Evolutionary conservation across 2,113 vertebrate genomes (phyloP), one percentile per base, ranked within the genome.

Genomic region (Gasterosteus nipponicus): DNA sequence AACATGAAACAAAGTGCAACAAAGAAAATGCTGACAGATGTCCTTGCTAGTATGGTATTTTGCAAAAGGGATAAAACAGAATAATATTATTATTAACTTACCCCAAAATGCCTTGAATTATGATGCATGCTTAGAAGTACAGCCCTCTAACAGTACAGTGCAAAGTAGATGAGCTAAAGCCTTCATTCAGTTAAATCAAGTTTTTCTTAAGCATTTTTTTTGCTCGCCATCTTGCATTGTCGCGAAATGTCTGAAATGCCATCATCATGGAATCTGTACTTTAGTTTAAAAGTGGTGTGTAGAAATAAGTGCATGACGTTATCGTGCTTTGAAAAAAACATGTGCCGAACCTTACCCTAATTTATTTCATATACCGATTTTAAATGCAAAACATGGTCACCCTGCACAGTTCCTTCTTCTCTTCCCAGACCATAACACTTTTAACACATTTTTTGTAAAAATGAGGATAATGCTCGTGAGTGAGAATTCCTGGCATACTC

Each of bases 401-500:
- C 44, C 26, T 44, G 10, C 19, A 22, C 7, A 1, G 39, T 7
- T 72, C 38, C 29, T 42, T 77, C 38, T 44, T 33, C 22, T 57
- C 59, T 76, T 69, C 4, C 16, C 9, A 22, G 38, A 60, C 33
- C 2, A 7, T 38, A 53, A 81, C 64, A 26, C 33, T 22, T 31
- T 26, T 15, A n/a, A 73, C 26, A 63, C 70, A 60, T 77, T 67
- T 71, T 38, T n/a, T 60, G 65, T 35, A n/a, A 11, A 16, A 49
- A 75, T 64, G 29, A 64, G 33, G 68, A 64, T 46, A 70, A 41
- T 60, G 59, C 42, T 59, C 67, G 5, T 72, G 71, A 69, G 54
- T 39, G 46, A 71, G 58, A 64, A 15, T 73, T 78, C 53, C n/a
- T 68, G 76, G 70, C 63, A 41, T 54, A 81, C 42, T 73, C 54